These are phyloP conservation scores for Sphaerophoria taeniata DNA, from an alignment of 2,888 invertebrate species.

Conservation along the genomic window DNA sequence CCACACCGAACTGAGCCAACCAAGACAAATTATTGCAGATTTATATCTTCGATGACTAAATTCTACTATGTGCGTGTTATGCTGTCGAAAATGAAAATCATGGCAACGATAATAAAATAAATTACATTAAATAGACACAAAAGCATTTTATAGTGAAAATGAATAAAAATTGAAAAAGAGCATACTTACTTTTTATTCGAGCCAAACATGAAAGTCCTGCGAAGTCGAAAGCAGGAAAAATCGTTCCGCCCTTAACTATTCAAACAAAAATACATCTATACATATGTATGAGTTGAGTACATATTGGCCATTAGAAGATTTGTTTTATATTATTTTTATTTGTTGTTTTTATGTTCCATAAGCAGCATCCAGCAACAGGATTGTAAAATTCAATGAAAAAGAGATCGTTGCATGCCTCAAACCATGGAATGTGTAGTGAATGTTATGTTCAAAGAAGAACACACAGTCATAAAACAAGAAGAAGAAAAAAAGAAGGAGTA, in stretches of 20 bases:
- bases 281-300: no score
- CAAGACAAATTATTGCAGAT: constrained; percentile 32
- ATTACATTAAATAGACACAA: constrained; percentile 42
- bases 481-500: constrained; percentile 49
- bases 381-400: no score
- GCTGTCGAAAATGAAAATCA: constrained; percentile 31
- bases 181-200: constrained; percentile 84
- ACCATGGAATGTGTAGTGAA: constrained; percentile 2
- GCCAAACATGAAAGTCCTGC: no score
- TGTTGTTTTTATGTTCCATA: constrained; percentile 32
- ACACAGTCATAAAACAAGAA: constrained; percentile 37
- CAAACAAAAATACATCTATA: background rate
- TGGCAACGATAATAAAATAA: constrained; percentile 18
- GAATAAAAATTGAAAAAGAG: constrained; percentile 50
- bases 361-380: no score
- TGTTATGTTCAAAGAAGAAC: background rate
- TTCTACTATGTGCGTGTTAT: constrained; percentile 23
- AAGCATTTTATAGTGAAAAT: constrained; percentile 15
- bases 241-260: constrained; percentile 80
- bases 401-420: constrained; percentile 39
- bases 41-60: constrained; percentile 48
- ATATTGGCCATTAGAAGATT: constrained; percentile 62
- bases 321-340: constrained; percentile 67
- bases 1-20: background rate
- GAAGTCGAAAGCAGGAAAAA: no score